Base-by-base conservation (phyloP, 2,113 vertebrate species). In the Burhinus bistriatus region DNA sequence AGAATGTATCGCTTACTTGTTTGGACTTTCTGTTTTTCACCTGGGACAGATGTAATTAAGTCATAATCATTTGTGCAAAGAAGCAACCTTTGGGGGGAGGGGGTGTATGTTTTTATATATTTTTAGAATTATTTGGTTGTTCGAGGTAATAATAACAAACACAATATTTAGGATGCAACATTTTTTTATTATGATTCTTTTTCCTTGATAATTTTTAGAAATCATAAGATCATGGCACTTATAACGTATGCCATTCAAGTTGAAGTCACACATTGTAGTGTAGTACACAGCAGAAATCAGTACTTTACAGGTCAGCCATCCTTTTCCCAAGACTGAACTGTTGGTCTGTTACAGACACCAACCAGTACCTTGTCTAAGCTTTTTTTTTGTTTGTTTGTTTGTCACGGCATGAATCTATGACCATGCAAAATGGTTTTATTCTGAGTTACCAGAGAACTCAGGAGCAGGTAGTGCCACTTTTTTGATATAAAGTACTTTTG, bases 1-100 rank as follows among this genome's bases (percentile, higher is more conserved):
- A 52, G 10, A 73, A 80, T 42, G 19, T 3, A 8, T 52, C 25
- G n/a, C 12, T 42, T 57, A 40, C 6, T 61, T 44, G 3, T 70
- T 89, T 93, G 73, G 32, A 69, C 26, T 54, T 65, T 25, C 9
- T 64, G 29, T 52, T 69, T 4, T 84, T 62, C 84, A 51, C 5
- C 9, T 34, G 21, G 64, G 26, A 44, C 20, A 72, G 26, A 27
- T 8, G 34, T 17, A 71, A 83, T 61, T 70, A 59, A 55, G 8
- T 45, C n/a, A 78, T 34, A 42, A 75, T 15, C 2, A 76, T 40
- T 62, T 58, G 38, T 62, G 47, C 12, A 61, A 75, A 79, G 76
- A 71, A 58, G 1, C 3, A 36, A 6, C 8, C 25, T 65, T 32
- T 12, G 42, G 42, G 42, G 42, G 42, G 2, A 3, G 1, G 1